Evolutionary conservation across 2,797 vertebrate species (phyloP), one percentile per base, ranked within the genome.

Genomic region (Mycteria americana): DNA sequence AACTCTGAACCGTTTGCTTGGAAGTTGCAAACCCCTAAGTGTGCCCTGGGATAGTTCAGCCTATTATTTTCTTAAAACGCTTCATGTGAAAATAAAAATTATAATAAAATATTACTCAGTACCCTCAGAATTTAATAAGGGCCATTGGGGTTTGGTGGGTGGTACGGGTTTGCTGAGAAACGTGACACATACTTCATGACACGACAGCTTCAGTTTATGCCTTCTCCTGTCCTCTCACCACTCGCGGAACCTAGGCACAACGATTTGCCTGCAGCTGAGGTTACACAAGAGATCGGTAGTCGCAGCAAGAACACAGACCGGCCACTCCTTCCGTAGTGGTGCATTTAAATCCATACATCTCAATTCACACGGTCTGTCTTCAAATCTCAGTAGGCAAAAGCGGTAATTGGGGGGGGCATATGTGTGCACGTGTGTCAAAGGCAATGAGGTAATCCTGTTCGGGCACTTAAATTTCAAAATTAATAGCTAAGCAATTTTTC

Each of bases 221-320:
- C 31, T 56, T 68, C 72, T 76, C 35, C 48, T 13, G 13, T 22
- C 35, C 57, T 48, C 63, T n/a, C 50, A 22, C 33, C 48, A 1
- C 22, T 1, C 12, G 62, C 56, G 30, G n/a, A 63, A 22, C 31
- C 37, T 39, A n/a, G 13, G 41, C 10, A 33, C 43, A 15, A 31
- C 1, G n/a, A 10, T 28, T 21, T 48, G n/a, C 27, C 46, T 39
- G 27, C 27, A 25, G 46, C 53, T 2, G 4, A 56, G 31, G 28
- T 41, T 46, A 35, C 28, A 27, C 7, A 22, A 62, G 56, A 28
- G 62, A 18, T 15, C 0, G 1, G 41, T 10, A 35, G 11, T 30
- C 4, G 2, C 5, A 31, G 30, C 3, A 2, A 1, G 3, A 50
- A 28, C 37, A 30, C 39, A 22, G 10, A 18, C 37, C 2, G 6